These are phyloP conservation scores for Drosophila nasuta DNA, from an alignment of 1,140 invertebrate genomes.

Conservation along the genomic window DNA sequence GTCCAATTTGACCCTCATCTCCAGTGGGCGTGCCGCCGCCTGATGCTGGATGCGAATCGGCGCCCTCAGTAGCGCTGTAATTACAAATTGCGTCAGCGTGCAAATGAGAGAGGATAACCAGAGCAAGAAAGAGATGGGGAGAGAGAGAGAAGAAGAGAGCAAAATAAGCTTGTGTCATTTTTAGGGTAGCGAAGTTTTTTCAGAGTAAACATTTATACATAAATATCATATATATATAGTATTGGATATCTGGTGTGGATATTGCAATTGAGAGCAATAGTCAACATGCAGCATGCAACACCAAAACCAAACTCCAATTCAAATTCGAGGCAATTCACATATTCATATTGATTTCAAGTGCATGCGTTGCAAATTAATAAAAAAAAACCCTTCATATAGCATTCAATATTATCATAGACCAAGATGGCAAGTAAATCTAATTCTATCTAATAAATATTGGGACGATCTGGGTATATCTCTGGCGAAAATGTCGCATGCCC, in stretches of 20 bases:
- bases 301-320: slow-evolving; percentile 8
- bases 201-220: slow-evolving; percentile 7
- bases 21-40: slow-evolving; percentile 91
- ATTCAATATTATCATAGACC: slow-evolving; percentile 21
- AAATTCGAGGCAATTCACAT: slow-evolving; percentile 8
- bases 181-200: slow-evolving; percentile 10
- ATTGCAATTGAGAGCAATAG: neutral
- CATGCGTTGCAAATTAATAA: slow-evolving; percentile 19
- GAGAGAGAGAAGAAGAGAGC: slow-evolving; percentile 11
- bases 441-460: neutral
- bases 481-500: too few relatives aligned
- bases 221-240: slow-evolving; percentile 13
- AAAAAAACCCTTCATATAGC: neutral
- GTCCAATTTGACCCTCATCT: slow-evolving; percentile 91
- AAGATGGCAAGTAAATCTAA: slow-evolving; percentile 2
- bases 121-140: neutral
- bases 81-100: slow-evolving; percentile 53
- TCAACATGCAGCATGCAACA: slow-evolving; percentile 50
- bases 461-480: too few relatives aligned
- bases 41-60: slow-evolving; percentile 92
- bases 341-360: slow-evolving; percentile 8
- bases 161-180: slow-evolving; percentile 45
- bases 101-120: slow-evolving; percentile 24
- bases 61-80: slow-evolving; percentile 92
- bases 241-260: slow-evolving; percentile 30